These are phyloP conservation scores for Aphodius granarius DNA, from an alignment of 2,888 invertebrate genomes.

Conservation along the genomic window DNA sequence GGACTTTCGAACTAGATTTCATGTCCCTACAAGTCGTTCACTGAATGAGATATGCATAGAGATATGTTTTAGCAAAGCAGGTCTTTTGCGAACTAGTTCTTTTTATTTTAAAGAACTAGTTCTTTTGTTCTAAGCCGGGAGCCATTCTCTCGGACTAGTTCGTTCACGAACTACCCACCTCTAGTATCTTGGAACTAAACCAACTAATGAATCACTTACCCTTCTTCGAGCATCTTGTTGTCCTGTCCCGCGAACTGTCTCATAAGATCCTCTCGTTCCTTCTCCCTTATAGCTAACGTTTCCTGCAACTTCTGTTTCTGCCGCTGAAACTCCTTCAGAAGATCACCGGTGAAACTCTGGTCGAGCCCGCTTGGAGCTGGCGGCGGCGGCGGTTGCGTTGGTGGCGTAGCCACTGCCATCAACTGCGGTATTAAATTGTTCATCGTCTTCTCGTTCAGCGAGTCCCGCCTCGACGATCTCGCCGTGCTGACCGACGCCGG, in stretches of 20 bases:
- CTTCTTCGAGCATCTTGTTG: slow-evolving; percentile 54
- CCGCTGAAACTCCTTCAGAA: slow-evolving; percentile 79
- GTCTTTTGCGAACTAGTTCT: too few species aligned
- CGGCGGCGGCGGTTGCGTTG: slow-evolving; percentile 34
- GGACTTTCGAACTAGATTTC: too few species aligned
- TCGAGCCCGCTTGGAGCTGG: slow-evolving; percentile 51
- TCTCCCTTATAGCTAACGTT: slow-evolving; percentile 58
- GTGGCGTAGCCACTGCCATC: slow-evolving; percentile 35
- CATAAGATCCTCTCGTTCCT: slow-evolving; percentile 59
- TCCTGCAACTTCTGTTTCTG: slow-evolving; percentile 71
- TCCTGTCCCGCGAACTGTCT: slow-evolving; percentile 54
- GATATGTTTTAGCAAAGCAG: too few species aligned
- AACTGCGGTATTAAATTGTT: slow-evolving; percentile 49
- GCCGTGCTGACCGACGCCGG: slow-evolving; percentile 69
- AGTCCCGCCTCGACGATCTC: slow-evolving; percentile 68
- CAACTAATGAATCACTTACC: slow-evolving; percentile 48
- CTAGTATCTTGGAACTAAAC: too few species aligned
- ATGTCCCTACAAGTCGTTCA: too few species aligned
- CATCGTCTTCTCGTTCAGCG: slow-evolving; percentile 57
- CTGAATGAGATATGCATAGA: too few species aligned
- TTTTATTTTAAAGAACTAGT: too few species aligned
- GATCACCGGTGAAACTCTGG: slow-evolving; percentile 64
- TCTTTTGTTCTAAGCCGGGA: too few species aligned
- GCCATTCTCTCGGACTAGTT: too few species aligned
- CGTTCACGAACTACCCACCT: too few species aligned